Evolutionary conservation across 1,140 invertebrate genomes (phyloP).

Genomic region (Rhopalosiphum maidis): DNA sequence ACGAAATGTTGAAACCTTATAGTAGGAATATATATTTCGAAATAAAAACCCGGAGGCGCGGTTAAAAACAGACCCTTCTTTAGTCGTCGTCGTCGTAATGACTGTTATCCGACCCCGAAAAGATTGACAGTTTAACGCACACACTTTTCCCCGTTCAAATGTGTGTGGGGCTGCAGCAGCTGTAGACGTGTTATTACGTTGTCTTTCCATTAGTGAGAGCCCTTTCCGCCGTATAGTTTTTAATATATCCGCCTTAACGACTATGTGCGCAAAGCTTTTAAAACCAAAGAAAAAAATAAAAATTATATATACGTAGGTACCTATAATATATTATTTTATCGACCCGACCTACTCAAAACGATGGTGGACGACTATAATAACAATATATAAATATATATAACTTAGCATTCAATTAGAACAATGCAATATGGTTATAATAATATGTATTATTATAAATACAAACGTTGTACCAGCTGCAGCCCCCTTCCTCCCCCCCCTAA

Average conservation of each 20-base stretch:
- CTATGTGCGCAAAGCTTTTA: conserved; percentile 33
- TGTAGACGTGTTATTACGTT: conserved; percentile 54
- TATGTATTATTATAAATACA: conserved; percentile 12
- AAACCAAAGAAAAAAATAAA: conserved; percentile 16
- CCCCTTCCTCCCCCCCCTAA: background rate
- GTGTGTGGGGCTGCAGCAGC: background rate
- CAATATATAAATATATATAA: background rate
- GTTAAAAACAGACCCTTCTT: conserved; percentile 25
- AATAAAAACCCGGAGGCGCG: conserved; percentile 37
- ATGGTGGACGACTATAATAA: conserved; percentile 11
- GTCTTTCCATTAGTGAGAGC: conserved; percentile 50
- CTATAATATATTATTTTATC: background rate
- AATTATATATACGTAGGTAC: background rate
- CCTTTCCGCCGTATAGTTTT: conserved; percentile 29
- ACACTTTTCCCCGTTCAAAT: background rate
- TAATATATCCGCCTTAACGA: conserved; percentile 35
- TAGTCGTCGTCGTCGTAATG: conserved; percentile 40
- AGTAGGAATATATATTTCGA: background rate
- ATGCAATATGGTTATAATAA: conserved; percentile 32
- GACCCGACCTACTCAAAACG: background rate
- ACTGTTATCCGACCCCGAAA: conserved; percentile 52
- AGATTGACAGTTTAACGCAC: conserved; percentile 56
- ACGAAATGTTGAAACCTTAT: conserved; percentile 1
- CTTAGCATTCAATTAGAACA: conserved; percentile 38
- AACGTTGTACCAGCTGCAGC: background rate